These are phyloP conservation scores for Harlomillsia oculata DNA, from an alignment of 1,140 invertebrate species.

Conservation along the genomic window DNA sequence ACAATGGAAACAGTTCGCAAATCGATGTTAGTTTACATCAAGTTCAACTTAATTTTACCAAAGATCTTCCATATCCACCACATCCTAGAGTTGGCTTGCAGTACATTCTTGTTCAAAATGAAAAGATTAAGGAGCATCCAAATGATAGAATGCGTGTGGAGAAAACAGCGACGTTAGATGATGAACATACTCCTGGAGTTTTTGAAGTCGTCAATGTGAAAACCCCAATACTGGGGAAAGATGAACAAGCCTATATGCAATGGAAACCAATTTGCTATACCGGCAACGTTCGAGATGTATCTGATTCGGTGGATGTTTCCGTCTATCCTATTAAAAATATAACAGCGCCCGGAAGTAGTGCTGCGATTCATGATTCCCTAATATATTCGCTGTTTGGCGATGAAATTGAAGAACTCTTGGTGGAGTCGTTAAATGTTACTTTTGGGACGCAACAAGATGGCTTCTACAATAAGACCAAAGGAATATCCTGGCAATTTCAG, in stretches of 20 bases:
- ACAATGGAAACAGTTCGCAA: conserved; percentile 31
- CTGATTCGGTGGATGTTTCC: conserved; percentile 27
- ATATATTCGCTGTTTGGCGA: conserved; percentile 16
- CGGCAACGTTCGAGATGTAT: conserved; percentile 14
- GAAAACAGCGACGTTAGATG: conserved; percentile 15
- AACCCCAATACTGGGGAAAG: conserved; percentile 14
- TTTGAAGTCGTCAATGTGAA: conserved; percentile 23
- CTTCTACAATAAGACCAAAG: conserved; percentile 27
- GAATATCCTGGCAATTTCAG: conserved; percentile 21
- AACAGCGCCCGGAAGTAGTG: not conserved
- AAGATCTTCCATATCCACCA: conserved; percentile 8
- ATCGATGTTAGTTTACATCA: conserved; percentile 30
- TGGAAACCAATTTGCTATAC: conserved; percentile 34
- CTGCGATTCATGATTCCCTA: conserved; percentile 14
- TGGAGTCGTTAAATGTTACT: conserved; percentile 26
- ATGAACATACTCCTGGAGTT: conserved; percentile 33
- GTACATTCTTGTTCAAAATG: conserved; percentile 25
- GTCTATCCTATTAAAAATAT: conserved; percentile 10
- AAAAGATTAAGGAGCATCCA: not conserved
- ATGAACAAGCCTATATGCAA: conserved; percentile 28
- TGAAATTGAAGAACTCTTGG: conserved; percentile 11
- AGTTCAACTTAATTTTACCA: conserved; percentile 23
- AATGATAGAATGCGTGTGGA: conserved; percentile 9
- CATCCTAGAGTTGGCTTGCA: conserved; percentile 22
- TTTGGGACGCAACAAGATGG: conserved; percentile 32